Evolutionary conservation across 2,113 vertebrate species (phyloP), one percentile per base, ranked within the genome.

Genomic region (Perca schrenkii): DNA sequence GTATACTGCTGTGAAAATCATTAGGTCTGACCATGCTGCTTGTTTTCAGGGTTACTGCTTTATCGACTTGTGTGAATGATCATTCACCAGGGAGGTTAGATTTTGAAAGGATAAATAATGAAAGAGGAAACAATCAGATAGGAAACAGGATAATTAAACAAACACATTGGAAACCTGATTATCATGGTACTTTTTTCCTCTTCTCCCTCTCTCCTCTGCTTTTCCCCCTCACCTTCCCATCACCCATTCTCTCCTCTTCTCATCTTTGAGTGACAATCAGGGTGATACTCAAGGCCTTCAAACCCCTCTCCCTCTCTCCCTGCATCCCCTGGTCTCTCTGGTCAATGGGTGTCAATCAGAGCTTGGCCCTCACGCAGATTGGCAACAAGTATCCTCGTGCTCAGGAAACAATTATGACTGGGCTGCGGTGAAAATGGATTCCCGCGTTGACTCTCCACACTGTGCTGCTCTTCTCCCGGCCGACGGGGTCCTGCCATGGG

Each of bases 401-500:
- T 97, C 94, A 93, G 92, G 92, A 96, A 97, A 97, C 96, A 97
- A 97, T 97, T 96, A 97, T 96, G 96, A 97, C 95, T 94, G 94
- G 92, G 95, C 94, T 95, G 94, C 92, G 92, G 95, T 86, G 95
- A 94, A 96, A 97, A 97, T 97, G 96, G 96, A 97, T 97, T 96
- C 96, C 96, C 94, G 92, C 93, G 95, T 96, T 92, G 96, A 95
- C 83, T 91, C 88, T 80, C 88, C 88, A 84, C 89, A 79, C 90
- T 83, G 94, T 88, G 95, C 94, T 94, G 93, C 95, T 94, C 96
- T 94, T 94, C 96, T 95, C 94, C 94, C 91, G 94, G 96, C 96
- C 97, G 95, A 95, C 94, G 93, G 96, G 96, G 96, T 96, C 96
- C 97, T 97, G 97, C 97, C 97, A 97, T 97, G 97, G 97, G 97